Evolutionary conservation across 2,797 vertebrate species (phyloP).

Genomic region (Microchirus variegatus): DNA sequence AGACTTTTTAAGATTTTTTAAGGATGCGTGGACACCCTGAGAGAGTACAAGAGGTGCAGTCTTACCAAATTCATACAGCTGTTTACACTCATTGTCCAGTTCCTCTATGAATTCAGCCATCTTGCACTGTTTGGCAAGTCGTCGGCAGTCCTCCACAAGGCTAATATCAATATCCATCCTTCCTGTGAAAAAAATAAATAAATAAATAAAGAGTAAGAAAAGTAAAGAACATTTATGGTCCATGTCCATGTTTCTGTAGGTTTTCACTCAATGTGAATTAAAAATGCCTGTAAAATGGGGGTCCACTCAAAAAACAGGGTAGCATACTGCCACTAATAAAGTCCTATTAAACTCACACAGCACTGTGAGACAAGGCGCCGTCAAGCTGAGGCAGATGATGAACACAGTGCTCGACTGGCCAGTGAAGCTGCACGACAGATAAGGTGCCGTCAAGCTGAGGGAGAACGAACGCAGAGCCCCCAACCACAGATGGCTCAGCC

Average conservation of each 20-base stretch:
- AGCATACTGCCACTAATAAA: neutral
- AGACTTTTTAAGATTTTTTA: too few species aligned
- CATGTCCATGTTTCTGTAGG: neutral
- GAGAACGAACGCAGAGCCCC: too few species aligned
- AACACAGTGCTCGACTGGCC: too few species aligned
- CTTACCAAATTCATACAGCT: constrained; percentile 94
- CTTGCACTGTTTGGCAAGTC: constrained; percentile 95
- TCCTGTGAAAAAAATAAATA: constrained; percentile 71
- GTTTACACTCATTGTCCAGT: constrained; percentile 93
- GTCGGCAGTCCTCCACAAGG: constrained; percentile 91
- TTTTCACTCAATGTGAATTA: neutral
- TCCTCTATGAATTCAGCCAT: constrained; percentile 90
- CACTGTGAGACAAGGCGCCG: too few species aligned
- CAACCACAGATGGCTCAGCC: too few species aligned
- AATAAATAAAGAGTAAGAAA: too few species aligned
- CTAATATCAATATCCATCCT: constrained; percentile 91
- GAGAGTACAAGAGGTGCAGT: neutral
- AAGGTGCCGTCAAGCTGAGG: too few species aligned
- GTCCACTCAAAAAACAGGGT: neutral
- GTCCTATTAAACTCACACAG: too few species aligned
- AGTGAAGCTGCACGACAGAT: too few species aligned
- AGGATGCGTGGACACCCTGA: too few species aligned
- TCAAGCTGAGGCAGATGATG: too few species aligned
- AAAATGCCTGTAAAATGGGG: neutral
- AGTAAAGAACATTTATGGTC: too few species aligned